Base-by-base conservation (phyloP, 2,113 vertebrate genomes). In the Synodontis membranacea region DNA sequence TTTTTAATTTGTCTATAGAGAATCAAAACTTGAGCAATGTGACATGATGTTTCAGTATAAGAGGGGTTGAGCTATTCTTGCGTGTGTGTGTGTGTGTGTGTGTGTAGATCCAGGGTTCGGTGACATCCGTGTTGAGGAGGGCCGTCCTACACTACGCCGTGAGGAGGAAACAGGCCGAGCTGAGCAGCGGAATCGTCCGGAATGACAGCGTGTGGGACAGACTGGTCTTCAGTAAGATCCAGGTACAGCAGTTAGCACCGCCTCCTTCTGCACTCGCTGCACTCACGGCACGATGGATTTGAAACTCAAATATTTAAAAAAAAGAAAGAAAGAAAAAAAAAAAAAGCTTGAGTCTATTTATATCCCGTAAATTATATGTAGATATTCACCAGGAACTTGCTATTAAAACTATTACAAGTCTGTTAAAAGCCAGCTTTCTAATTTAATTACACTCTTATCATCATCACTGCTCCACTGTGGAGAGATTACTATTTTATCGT, bases 131-230 rank as follows among this genome's bases (percentile, higher is more conserved):
- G 0, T 54, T 96, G 52, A 82, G 88, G 39, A 90, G 94, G 83
- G 93, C 91, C 21, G n/a, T 96, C 88, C 94, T 96, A 39, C 93
- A 94, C 80, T 95, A 92, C 75, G 94, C 95, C 0, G 94, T 95
- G 56, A 91, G 90, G 82, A 93, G 95, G 82, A 95, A 95, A 91
- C 94, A 95, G 92, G 94, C 94, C 0, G 94, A 96, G 90, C 94
- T 96, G 74, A 93, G 91, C 90, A 93, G 94, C 0, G 94, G 95
- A 8, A 89, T 95, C 6, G 92, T 95, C 8, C 91, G 94, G 0
- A 96, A 95, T 92, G 93, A 95, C 92, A 95, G 94, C 44, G 83
- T 95, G 86, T 95, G 95, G 95, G 95, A 95, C 92, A 91, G 91
- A 85, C 93, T 96, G 88, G 90, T 96, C 62, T 95, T 96, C 90